Evolutionary conservation across 2,113 vertebrate genomes (phyloP), one percentile per base, ranked within the genome.

Genomic region (Tetraodon nigroviridis): DNA sequence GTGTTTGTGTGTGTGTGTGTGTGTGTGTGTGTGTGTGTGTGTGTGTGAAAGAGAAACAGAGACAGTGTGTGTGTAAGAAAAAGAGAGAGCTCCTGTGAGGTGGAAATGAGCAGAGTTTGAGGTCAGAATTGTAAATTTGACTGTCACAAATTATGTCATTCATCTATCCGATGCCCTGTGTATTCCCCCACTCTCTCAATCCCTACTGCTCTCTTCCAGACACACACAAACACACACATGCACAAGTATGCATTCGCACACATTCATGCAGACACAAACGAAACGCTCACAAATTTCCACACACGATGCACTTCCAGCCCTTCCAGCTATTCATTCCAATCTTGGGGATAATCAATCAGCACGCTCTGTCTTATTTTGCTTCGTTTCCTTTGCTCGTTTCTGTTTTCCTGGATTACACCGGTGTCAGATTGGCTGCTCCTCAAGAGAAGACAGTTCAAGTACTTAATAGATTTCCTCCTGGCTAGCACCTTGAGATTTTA

Each of bases 91-190:
- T 27, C 77, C 67, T 64, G 61, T 32, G 46, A 61, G 51, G 55
- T 71, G 40, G 37, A 69, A 56, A 75, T 20, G 46, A 69, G 61
- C 63, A 18, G 44, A 40, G 48, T 65, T 69, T 13, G 61, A 62
- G 86, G 84, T 84, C 84, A 84, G 78, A 76, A 81, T 65, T 72
- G 78, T 77, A 81, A 70, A 86, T 85, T 71, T 81, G 51, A 62
- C 76, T 79, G 80, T 76, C 76, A 84, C 71, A 77, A 74, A 62
- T 75, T 61, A 62, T 73, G 70, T 75, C 68, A 81, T 73, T 79
- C 76, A 80, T 78, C 75, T 69, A 51, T n/a, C 51, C 53, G 59
- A 18, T 37, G 27, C 14, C 19, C 6, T 20, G 32, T 40, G 42
- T 55, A 47, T 51, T 57, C 40, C 3, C 8, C 5, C 24, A 27